phyloP scores from a whole-genome alignment of 2,888 invertebrate species.

The Selenia dentaria region DNA sequence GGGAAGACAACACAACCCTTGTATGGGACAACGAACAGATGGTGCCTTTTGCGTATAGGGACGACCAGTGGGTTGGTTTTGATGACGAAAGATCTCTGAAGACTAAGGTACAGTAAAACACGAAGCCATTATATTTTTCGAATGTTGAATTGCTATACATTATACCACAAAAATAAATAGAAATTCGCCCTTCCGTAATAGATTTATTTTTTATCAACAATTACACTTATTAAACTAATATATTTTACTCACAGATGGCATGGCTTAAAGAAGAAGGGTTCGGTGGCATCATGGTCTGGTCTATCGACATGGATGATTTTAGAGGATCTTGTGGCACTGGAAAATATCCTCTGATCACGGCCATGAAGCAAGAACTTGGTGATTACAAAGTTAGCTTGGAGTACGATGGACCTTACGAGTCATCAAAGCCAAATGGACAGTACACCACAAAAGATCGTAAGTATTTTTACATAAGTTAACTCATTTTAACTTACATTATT shows the following conservation, averaged over 20 bases:
- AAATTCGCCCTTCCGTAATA: too few relatives aligned
- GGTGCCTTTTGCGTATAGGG: conserved; percentile 96
- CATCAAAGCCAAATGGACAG: conserved; percentile 87
- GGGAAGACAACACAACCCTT: conserved; percentile 94
- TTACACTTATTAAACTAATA: too few relatives aligned
- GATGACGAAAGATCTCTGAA: conserved; percentile 96
- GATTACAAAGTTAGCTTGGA: conserved; percentile 92
- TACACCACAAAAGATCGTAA: conserved; percentile 96
- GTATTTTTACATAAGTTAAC: conserved; percentile 70
- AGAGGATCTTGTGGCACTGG: conserved; percentile 95
- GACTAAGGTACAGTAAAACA: conserved; percentile 91
- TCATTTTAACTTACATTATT: too few relatives aligned
- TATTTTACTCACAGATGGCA: conserved; percentile 87
- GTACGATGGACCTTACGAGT: conserved; percentile 95
- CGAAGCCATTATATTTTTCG: too few relatives aligned
- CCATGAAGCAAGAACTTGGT: conserved; percentile 93
- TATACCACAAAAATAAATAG: too few relatives aligned
- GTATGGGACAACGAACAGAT: conserved; percentile 98
- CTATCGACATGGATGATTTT: conserved; percentile 98
- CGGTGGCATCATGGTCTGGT: conserved; percentile 99
- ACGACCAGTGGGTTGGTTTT: conserved; percentile 97
- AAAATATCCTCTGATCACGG: conserved; percentile 94
- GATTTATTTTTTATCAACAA: too few relatives aligned
- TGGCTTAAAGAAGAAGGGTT: conserved; percentile 97
- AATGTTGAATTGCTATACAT: too few relatives aligned